Base-by-base conservation (phyloP, 2,888 invertebrate genomes). In the Chromoteleia sp. region DNA sequence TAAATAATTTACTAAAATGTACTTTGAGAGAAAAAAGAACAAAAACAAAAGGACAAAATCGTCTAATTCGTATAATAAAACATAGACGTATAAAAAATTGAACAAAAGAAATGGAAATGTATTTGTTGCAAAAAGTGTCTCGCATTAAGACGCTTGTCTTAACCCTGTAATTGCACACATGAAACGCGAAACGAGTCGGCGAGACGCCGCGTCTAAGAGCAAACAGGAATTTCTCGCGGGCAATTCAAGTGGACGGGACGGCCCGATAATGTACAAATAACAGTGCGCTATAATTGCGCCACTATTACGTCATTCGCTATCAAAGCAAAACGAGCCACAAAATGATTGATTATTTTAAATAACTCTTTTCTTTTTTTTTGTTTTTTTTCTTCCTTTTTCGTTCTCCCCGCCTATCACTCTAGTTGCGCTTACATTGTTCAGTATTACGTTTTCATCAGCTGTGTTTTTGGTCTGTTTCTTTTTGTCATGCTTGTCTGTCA, bases 121-220 rank as follows among this genome's bases (percentile, higher is more conserved):
- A 41, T 17, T 17, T 17, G 33, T n/a, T 10, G 19, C 12, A 17
- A 33, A 25, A 43, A 43, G 29, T 43, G 17, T 59, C 15, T 43
- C 12, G 33, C 61, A 15, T 17, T 19, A 17, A 45, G 29, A 45
- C n/a, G 45, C 45, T 39, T 43, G 68, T 56, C 56, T 19, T 15
- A 56, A 56, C 43, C 21, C 45, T 36, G 45, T 65, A 56, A 74
- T 65, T 74, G 56, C 36, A 14, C 21, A 48, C 48, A 21, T 59
- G 48, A 71, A 58, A 58, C 25, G 73, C 19, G 50, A 76, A 77
- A 67, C 75, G 63, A 67, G 75, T 59, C 61, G 19, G 36, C 61
- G 76, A 68, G 76, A 76, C 68, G 65, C 63, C 54, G 68, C 54
- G 76, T 67, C 76, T 76, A 68, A 68, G 58, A 67, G 45, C 39